Evolutionary conservation across 2,888 invertebrate species (phyloP), one percentile per base, ranked within the genome.

Genomic region (Anoncus sp.): DNA sequence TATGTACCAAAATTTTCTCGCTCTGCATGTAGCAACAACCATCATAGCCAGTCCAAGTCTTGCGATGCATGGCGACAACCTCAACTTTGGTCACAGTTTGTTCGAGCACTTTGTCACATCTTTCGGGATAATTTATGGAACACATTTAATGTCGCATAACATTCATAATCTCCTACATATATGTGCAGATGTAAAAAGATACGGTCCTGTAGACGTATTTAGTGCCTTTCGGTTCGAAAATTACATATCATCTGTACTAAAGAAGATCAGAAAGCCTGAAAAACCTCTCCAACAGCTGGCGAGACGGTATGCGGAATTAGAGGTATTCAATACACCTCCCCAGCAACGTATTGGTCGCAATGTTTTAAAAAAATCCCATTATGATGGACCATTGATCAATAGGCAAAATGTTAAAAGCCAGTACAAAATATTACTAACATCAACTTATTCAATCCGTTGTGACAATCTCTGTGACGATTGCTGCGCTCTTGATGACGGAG

Each of bases 181-280:
- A 22, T 70, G 84, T 27, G 66, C 79, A 38, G 88, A 89, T 81
- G 85, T 80, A 6, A 24, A 20, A 51, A 81, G 69, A 22, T 85
- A 77, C 78, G 88, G 88, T 5, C 24, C 51, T 18, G 78, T 88
- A 10, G 88, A 88, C 69, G 75, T 69, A 18, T 85, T 85, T 66
- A 87, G 87, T 47, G 81, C 84, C 9, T 89, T 88, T 75, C 79
- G 80, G 9, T 88, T 85, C 82, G 88, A 89, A 80, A 88, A 87
- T 63, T 81, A 78, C 49, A 70, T 87, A 67, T 77, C 79, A 14
- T 69, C 57, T 24, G 22, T 87, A 20, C 83, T 84, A 55, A 67
- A 66, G 27, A 43, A 55, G 45, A 7, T 85, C 6, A 55, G 76
- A 47, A 70, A 67, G 31, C 31, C 67, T 70, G 62, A 76, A 7